Conservation (phyloP, 2,113 vertebrate species). For the Scophthalmus maximus region DNA sequence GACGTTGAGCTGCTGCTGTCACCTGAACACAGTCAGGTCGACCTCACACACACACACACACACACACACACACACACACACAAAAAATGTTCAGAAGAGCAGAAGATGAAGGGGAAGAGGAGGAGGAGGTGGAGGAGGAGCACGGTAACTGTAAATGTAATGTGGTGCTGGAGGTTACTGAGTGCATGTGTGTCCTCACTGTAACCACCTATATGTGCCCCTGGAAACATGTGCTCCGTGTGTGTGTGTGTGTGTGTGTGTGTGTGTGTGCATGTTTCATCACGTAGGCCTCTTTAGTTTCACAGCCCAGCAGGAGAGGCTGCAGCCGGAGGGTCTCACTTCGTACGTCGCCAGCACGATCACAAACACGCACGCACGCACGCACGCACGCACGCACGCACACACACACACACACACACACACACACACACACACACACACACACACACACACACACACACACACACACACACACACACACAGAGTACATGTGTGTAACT, state of each 20-base stretch:
- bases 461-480: conserved; percentile 10
- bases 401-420: conserved; percentile 6
- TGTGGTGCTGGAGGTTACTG: conserved; percentile 34
- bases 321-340: conserved; percentile 61
- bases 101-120: neutral
- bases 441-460: conserved; percentile 5
- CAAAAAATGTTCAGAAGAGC: too few relatives aligned
- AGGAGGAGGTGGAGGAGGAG: too few relatives aligned
- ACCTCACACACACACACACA: conserved; percentile 14
- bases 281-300: conserved; percentile 63
- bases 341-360: conserved; percentile 48
- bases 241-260: conserved; percentile 17
- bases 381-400: conserved; percentile 1
- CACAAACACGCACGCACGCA: conserved; percentile 16
- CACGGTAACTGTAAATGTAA: conserved; percentile 14
- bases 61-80: neutral
- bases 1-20: conserved; percentile 19
- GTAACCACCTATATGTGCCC: conserved; percentile 23
- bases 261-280: conserved; percentile 37
- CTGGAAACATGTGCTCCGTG: conserved; percentile 33
- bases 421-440: conserved; percentile 23
- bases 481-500: conserved; percentile 15
- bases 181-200: conserved; percentile 40
- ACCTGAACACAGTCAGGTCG: conserved; percentile 29
- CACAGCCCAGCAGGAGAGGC: conserved; percentile 62